Conservation (phyloP, 2,888 invertebrate species). For the Petrophora chlorosata region DNA sequence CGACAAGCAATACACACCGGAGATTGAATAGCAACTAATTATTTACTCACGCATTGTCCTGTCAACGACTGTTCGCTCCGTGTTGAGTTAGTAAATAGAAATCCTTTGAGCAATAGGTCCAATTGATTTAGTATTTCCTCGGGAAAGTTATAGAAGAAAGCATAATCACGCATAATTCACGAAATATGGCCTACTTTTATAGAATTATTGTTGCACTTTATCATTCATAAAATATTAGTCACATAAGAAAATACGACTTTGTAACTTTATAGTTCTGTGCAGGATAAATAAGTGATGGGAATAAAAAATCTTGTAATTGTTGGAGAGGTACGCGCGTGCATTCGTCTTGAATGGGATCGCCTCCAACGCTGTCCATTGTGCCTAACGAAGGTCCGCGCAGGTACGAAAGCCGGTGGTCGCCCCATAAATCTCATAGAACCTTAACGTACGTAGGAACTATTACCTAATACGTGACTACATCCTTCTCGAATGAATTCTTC, state of each 20-base stretch:
- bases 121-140: slow-evolving; percentile 32
- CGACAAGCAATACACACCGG: slow-evolving; percentile 49
- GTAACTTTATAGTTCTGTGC: background rate
- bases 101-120: slow-evolving; percentile 40
- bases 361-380: slow-evolving; percentile 55
- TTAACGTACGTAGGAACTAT: slow-evolving; percentile 29
- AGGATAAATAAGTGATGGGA: slow-evolving; percentile 3
- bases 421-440: slow-evolving; percentile 49
- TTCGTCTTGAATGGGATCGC: slow-evolving; percentile 54
- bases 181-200: too few relatives aligned
- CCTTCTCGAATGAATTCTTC: slow-evolving; percentile 35
- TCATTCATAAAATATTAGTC: background rate
- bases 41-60: slow-evolving; percentile 70
- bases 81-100: slow-evolving; percentile 51
- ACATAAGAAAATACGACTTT: background rate
- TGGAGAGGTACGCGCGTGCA: slow-evolving; percentile 43
- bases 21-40: slow-evolving; percentile 67
- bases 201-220: background rate
- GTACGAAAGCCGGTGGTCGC: slow-evolving; percentile 55
- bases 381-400: slow-evolving; percentile 57
- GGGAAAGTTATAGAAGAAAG: slow-evolving; percentile 25
- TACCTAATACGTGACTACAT: slow-evolving; percentile 31
- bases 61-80: slow-evolving; percentile 47
- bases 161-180: background rate
- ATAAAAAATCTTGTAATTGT: slow-evolving; percentile 15